Evolutionary conservation across 2,113 vertebrate species (phyloP).

Genomic region (Tetrax tetrax): DNA sequence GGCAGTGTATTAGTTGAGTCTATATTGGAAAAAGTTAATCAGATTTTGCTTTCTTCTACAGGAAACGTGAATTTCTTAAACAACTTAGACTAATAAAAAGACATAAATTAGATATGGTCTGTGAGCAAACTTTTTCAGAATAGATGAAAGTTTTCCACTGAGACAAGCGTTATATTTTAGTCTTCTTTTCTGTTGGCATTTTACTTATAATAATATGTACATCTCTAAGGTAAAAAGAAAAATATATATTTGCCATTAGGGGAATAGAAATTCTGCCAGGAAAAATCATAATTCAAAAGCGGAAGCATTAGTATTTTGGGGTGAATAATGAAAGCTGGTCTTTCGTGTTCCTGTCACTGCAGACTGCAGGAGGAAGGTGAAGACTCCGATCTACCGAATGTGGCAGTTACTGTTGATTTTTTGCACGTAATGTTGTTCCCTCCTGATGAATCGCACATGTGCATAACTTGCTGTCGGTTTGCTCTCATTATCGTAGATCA

Average conservation of each 20-base stretch:
- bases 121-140: slow-evolving; percentile 7
- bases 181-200: background rate
- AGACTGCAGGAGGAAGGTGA: slow-evolving; percentile 7
- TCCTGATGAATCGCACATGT: background rate
- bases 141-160: background rate
- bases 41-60: background rate
- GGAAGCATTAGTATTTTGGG: background rate
- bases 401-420: slow-evolving; percentile 40
- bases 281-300: slow-evolving; percentile 36
- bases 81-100: background rate
- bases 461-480: slow-evolving; percentile 18
- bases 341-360: background rate
- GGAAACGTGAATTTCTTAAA: background rate
- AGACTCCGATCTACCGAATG: background rate
- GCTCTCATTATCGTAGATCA: slow-evolving; percentile 67
- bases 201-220: background rate
- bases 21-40: background rate
- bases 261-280: slow-evolving; percentile 24
- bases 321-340: background rate
- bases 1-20: background rate
- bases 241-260: background rate
- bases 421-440: background rate
- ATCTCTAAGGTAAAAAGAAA: background rate
- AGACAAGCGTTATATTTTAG: background rate
- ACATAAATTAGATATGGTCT: background rate